A percentile compares a stretch with the other conserved stretches of the same genome.
phyloP scores from a whole-genome alignment of 2,888 invertebrate genomes.

The Azorinus chamasolen region DNA sequence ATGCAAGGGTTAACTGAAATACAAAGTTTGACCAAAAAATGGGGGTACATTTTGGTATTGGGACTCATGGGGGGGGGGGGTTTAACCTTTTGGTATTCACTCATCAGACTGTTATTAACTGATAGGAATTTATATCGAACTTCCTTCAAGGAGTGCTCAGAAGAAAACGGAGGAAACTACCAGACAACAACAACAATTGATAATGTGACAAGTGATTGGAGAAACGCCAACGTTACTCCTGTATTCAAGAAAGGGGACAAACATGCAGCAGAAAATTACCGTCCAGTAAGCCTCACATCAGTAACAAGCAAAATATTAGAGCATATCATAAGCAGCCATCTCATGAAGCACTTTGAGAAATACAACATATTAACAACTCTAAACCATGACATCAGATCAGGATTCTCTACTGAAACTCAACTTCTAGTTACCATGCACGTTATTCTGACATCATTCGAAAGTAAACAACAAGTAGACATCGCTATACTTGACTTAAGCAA shows the following conservation, averaged over 20 bases:
- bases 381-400: no score
- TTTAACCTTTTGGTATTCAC: no score
- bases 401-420: conserved; percentile 13
- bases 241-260: conserved; percentile 47
- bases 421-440: conserved; percentile 18
- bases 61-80: no score
- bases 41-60: background rate
- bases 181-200: no score
- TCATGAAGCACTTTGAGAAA: conserved; percentile 31
- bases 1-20: no score
- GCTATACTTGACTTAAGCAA: conserved; percentile 32
- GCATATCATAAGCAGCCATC: conserved; percentile 28
- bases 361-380: conserved; percentile 19
- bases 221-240: conserved; percentile 31
- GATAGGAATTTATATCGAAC: no score
- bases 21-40: no score
- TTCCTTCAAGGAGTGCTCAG: no score
- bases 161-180: no score
- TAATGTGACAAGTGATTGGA: conserved; percentile 42
- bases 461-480: conserved; percentile 22
- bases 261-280: conserved; percentile 13
- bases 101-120: no score
- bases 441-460: conserved; percentile 19
- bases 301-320: conserved; percentile 19
- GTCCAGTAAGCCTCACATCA: conserved; percentile 20